These are phyloP conservation scores for Phainopepla nitens DNA, from an alignment of 2,113 vertebrate genomes.

Conservation along the genomic window DNA sequence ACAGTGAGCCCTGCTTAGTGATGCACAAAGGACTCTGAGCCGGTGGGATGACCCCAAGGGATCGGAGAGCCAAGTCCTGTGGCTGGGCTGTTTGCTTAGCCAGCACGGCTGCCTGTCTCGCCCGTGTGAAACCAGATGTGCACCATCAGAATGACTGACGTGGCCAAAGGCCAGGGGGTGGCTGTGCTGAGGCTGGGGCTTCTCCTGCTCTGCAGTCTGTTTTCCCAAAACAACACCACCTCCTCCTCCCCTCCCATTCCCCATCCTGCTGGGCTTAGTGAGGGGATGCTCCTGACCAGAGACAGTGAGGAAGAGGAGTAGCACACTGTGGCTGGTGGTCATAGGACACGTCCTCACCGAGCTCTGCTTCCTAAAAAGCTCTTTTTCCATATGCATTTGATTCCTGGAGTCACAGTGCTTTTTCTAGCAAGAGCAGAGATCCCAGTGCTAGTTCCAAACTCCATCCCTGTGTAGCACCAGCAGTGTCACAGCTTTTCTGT, in stretches of 20 bases:
- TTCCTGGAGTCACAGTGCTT: not conserved
- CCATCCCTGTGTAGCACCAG: not conserved
- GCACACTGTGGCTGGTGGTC: not conserved
- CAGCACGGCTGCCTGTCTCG: not conserved
- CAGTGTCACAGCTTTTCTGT: not conserved
- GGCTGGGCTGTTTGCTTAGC: slow-evolving; percentile 15
- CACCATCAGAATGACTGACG: not conserved
- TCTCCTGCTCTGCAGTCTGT: not conserved
- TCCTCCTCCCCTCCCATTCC: not conserved
- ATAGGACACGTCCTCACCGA: accelerated
- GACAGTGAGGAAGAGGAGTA: not conserved
- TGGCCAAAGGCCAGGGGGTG: not conserved
- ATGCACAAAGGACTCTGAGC: slow-evolving; percentile 9
- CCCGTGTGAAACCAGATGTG: slow-evolving; percentile 5
- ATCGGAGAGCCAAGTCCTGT: not conserved
- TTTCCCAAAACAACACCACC: not conserved
- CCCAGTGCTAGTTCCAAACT: not conserved
- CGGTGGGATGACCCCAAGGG: not conserved
- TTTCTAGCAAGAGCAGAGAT: not conserved
- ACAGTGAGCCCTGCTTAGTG: not conserved
- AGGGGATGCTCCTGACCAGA: not conserved
- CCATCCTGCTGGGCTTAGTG: accelerated
- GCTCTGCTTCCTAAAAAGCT: not conserved
- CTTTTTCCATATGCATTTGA: not conserved
- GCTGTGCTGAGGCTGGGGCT: not conserved